Conservation (phyloP, 2,113 vertebrate species). For the Lophochroa leadbeateri region DNA sequence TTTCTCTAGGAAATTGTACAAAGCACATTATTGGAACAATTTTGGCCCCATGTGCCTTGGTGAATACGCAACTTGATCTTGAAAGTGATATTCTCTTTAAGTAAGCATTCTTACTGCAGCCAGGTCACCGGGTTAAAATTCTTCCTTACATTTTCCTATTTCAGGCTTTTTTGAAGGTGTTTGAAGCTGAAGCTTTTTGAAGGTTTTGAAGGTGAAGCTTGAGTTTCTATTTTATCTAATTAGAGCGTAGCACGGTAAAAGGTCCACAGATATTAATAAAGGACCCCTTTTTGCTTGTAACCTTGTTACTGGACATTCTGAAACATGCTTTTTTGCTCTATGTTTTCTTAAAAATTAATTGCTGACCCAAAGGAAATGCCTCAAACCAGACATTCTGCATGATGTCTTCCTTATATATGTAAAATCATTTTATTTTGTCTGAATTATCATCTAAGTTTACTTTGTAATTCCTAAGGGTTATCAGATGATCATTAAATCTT, state of each 20-base stretch:
- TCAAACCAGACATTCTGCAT: not conserved
- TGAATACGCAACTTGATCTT: not conserved
- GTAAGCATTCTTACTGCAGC: not conserved
- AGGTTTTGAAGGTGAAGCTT: not conserved
- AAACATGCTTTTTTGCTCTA: not conserved
- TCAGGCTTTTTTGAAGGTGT: not conserved
- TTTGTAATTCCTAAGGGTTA: slow-evolving; percentile 72
- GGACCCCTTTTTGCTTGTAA: not conserved
- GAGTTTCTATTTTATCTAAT: not conserved
- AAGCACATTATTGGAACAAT: not conserved
- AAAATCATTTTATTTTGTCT: slow-evolving; percentile 65
- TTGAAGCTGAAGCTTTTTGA: not conserved
- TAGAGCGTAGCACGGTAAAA: not conserved
- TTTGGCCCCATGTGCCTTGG: not conserved
- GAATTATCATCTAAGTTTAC: slow-evolving; percentile 67
- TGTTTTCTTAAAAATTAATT: slow-evolving; percentile 29
- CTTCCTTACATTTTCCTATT: not conserved
- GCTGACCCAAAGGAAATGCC: not conserved
- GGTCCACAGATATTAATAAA: not conserved
- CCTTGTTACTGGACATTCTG: not conserved
- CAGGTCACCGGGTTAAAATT: not conserved
- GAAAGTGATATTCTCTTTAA: not conserved
- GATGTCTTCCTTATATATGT: slow-evolving; percentile 37
- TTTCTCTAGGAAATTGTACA: not conserved
- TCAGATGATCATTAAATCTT: slow-evolving; percentile 90